Base-by-base conservation (phyloP, 2,113 vertebrate genomes). In the Sardina pilchardus region DNA sequence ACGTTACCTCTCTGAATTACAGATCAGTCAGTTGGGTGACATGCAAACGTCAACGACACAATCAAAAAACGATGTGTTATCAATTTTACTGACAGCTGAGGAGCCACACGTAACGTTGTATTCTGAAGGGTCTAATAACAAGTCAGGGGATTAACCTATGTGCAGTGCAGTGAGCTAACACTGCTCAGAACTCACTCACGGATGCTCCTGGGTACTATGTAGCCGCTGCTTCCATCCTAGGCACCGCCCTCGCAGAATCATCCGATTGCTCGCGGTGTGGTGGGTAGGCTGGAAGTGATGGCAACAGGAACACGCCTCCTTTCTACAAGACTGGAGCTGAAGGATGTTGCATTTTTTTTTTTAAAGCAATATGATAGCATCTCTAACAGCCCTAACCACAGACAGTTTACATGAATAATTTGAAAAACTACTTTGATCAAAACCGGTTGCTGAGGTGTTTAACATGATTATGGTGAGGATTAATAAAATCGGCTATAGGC, bases 171-270 rank as follows among this genome's bases (percentile, higher is more conserved):
- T 67, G 30, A 56, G 81, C 85, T 78, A 71, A 78, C 71, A 34
- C 71, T 78, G 39, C 71, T 78, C 34, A 78, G 30, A 56, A 59
- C 53, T 59, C 63, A 71, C 63, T 71, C 34, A 78, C 63, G 71
- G 71, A 78, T 78, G 71, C 71, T 78, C 24, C 71, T 36, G 12
- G 34, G 0, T 34, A 36, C 71, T 78, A 78, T 78, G 71, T 78
- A 78, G 81, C 43, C 39, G 71, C 59, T 81, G 82, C 85, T 89
- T 86, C 84, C 84, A 75, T 44, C 8, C 44, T 53, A 89, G 82
- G 87, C 89, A 19, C 90, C 92, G 89, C 91, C 91, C 90, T 87
- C 89, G 39, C 14, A 10, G 81, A 84, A 90, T 90, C 90, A 91
- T 85, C 89, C 90, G 91, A 92, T 86, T 63, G 50, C 34, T 83